These are phyloP conservation scores for Euproctis similis DNA, from an alignment of 2,888 invertebrate species.

Conservation along the genomic window DNA sequence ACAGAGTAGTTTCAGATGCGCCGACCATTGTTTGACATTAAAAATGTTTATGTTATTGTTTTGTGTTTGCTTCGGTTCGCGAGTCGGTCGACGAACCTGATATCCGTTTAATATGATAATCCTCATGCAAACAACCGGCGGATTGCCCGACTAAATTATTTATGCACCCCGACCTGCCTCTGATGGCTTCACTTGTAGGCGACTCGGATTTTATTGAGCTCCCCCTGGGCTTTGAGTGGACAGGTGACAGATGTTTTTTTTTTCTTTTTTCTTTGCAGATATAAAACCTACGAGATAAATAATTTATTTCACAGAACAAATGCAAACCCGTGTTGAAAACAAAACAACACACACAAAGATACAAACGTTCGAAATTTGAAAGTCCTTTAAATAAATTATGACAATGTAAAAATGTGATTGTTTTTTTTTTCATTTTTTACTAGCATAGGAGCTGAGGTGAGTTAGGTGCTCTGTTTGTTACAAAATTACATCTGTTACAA, in stretches of 20 bases:
- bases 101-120: conserved; percentile 76
- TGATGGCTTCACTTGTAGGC: conserved; percentile 57
- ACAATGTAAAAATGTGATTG: conserved; percentile 14
- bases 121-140: conserved; percentile 70
- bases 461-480: too few species aligned
- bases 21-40: conserved; percentile 45
- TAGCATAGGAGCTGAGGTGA: too few species aligned
- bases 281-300: conserved; percentile 37
- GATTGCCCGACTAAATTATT: conserved; percentile 71
- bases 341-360: conserved; percentile 6
- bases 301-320: conserved; percentile 27
- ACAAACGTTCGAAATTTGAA: conserved; percentile 3
- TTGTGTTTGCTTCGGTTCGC: conserved; percentile 63
- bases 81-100: conserved; percentile 52
- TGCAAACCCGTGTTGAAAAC: conserved; percentile 11
- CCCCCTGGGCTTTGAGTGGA: conserved; percentile 38
- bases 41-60: conserved; percentile 69
- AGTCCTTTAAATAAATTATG: conserved; percentile 21
- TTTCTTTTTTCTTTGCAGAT: too few species aligned
- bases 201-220: conserved; percentile 56
- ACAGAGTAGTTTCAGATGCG: conserved; percentile 22
- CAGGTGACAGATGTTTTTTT: too few species aligned
- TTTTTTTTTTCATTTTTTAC: too few species aligned
- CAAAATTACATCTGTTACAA: too few species aligned
- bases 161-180: conserved; percentile 65